Evolutionary conservation across 2,888 invertebrate genomes (phyloP), one percentile per base, ranked within the genome.

Genomic region (Melanargia galathea): DNA sequence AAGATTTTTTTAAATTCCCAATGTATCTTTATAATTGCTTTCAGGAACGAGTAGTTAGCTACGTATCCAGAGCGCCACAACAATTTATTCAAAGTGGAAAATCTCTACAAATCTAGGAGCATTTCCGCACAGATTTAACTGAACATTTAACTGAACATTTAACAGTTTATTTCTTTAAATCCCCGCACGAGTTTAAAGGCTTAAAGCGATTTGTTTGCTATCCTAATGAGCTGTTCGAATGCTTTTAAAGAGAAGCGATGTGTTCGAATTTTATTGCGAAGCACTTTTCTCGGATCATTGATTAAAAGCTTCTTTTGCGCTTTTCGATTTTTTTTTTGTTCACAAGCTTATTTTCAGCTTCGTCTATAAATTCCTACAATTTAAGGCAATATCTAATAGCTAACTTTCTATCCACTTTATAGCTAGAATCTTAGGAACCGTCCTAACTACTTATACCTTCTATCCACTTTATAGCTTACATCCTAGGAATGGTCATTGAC

Each of bases 131-230:
- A 48, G 48, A 24, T 48, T 48, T 48, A 48, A 24, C 48, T n/a
- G 48, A 48, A 48, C 48, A 24, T 48, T 48, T 48, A 48, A 24
- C 48, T n/a, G 48, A 48, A 48, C 48, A 13, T 48, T 48, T 48
- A 48, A 48, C 48, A 24, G 48, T 48, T 48, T 48, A 48, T 48
- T 48, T 48, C 48, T 24, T n/a, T 24, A 6, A 48, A 48, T 26
- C 48, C 26, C 26, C 24, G n/a, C 13, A 24, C 48, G 24, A 26
- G 48, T 26, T n/a, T 48, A 22, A 33, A 18, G 35, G 52, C 35
- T 52, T 52, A 35, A 20, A 20, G 52, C 35, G 52, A 52, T 52
- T 52, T 52, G 52, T 52, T 52, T 52, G 35, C 52, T 52, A 35
- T 22, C 52, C 52, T 52, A 52, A 52, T 52, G 52, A 52, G 52